A percentile compares a stretch with the other conserved stretches of the same genome.
Evolutionary conservation across 2,113 vertebrate species (phyloP).

Genomic region (Turdus rufiventris): DNA sequence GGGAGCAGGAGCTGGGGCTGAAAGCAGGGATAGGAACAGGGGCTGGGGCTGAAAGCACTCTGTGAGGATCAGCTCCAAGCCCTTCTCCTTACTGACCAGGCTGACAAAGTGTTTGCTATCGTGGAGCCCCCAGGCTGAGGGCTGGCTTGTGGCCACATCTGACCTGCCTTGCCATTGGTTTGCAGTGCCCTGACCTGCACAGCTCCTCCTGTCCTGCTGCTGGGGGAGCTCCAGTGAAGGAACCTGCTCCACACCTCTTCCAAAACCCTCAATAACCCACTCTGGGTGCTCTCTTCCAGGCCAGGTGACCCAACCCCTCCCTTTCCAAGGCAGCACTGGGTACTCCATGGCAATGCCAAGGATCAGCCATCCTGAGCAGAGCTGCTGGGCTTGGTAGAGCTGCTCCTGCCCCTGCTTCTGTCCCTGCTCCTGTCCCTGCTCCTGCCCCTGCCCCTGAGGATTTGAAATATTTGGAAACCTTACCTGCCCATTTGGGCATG

Average conservation of each 20-base stretch:
- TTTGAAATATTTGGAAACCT: not conserved
- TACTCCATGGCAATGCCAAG: not conserved
- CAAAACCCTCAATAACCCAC: not conserved
- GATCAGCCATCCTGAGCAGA: not conserved
- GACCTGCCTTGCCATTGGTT: not conserved
- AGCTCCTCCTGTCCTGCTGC: rapidly evolving
- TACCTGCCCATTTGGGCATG: not conserved
- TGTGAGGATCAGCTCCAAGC: conserved; percentile 7
- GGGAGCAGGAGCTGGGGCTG: not conserved
- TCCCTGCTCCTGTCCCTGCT: too few species aligned
- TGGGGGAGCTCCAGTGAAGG: not conserved
- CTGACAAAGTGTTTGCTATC: conserved; percentile 3
- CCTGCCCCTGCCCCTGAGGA: not conserved
- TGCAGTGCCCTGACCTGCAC: not conserved
- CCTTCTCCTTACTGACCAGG: conserved; percentile 2
- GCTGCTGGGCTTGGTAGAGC: conserved; percentile 12
- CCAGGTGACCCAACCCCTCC: not conserved
- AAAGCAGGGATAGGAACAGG: not conserved
- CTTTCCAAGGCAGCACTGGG: not conserved
- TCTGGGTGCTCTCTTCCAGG: not conserved
- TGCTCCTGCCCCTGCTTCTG: not conserved
- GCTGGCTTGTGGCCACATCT: not conserved
- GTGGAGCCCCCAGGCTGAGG: not conserved
- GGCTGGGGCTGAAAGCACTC: not conserved
- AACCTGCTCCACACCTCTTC: not conserved